Evolutionary conservation across 1,140 invertebrate genomes (phyloP).

Genomic region (Calephelis nemesis): DNA sequence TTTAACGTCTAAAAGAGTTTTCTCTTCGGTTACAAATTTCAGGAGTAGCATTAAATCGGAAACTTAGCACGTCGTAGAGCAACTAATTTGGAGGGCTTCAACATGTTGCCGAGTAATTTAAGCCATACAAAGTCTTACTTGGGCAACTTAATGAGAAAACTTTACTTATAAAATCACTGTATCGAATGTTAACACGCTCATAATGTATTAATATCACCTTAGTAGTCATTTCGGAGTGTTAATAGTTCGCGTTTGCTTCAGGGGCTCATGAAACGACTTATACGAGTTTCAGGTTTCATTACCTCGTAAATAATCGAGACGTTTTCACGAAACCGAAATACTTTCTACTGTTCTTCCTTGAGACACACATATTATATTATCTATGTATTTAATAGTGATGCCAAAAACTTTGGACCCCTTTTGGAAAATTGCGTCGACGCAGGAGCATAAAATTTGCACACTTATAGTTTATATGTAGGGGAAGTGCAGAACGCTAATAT

Average conservation of each 20-base stretch:
- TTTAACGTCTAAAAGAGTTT: neutral
- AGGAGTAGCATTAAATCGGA: conserved; percentile 8
- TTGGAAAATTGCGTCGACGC: too few species aligned
- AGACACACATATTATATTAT: too few species aligned
- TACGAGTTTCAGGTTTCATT: too few species aligned
- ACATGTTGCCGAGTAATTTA: conserved; percentile 12
- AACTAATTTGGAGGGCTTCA: conserved; percentile 15
- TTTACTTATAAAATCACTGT: conserved; percentile 67
- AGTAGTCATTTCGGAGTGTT: neutral
- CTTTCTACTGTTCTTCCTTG: too few species aligned
- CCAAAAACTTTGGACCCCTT: too few species aligned
- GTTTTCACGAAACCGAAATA: too few species aligned
- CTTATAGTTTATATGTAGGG: too few species aligned
- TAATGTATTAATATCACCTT: neutral
- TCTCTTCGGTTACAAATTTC: conserved; percentile 3
- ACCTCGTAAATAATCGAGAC: too few species aligned
- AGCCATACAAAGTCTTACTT: conserved; percentile 20
- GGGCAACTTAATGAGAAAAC: conserved; percentile 60
- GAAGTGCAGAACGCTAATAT: too few species aligned
- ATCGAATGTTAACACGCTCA: conserved; percentile 69
- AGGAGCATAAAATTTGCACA: too few species aligned
- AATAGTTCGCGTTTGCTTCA: neutral
- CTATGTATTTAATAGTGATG: too few species aligned
- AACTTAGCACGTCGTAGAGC: conserved; percentile 8
- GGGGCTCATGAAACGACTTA: neutral